Percentiles rank a stretch among this genome's conserved stretches.
phyloP scores from a whole-genome alignment of 2,888 invertebrate species.

The Macaria liturata region DNA sequence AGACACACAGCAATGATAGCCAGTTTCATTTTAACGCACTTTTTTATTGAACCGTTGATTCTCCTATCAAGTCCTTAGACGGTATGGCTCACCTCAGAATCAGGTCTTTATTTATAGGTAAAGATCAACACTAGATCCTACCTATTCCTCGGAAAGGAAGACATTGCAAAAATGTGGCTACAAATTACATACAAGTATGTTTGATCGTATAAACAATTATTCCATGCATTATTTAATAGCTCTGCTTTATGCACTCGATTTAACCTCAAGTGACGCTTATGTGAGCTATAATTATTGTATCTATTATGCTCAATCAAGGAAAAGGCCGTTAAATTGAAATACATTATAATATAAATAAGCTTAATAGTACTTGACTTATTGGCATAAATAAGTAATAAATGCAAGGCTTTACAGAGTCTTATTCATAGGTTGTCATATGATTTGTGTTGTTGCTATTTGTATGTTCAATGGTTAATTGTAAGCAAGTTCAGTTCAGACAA shows the following conservation, averaged over 20 bases:
- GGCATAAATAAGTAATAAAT: conserved; percentile 40
- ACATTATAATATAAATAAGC: conserved; percentile 17
- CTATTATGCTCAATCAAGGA: conserved; percentile 16
- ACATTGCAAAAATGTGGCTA: conserved; percentile 43
- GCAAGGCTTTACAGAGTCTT: conserved; percentile 27
- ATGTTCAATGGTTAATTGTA: too few species aligned
- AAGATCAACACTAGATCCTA: conserved; percentile 26
- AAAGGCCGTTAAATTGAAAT: conserved; percentile 20
- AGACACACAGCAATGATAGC: conserved; percentile 49
- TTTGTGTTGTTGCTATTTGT: too few species aligned
- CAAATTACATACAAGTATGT: conserved; percentile 40
- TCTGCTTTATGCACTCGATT: conserved; percentile 21
- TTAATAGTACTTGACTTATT: conserved; percentile 26
- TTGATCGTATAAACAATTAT: conserved; percentile 35
- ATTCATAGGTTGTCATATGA: too few species aligned
- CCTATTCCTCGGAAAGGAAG: conserved; percentile 38
- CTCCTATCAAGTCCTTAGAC: conserved; percentile 23
- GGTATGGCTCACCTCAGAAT: conserved; percentile 33
- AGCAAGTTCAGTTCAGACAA: too few species aligned
- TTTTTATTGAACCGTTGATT: conserved; percentile 12
- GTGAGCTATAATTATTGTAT: conserved; percentile 11
- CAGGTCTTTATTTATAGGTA: conserved; percentile 48
- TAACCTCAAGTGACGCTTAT: conserved; percentile 25
- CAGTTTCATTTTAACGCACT: conserved; percentile 49
- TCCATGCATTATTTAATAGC: conserved; percentile 30